Percentiles rank a stretch among this genome's conserved stretches.
These are phyloP conservation scores for Acrobasis suavella DNA, from an alignment of 2,888 invertebrate species.

Conservation along the genomic window DNA sequence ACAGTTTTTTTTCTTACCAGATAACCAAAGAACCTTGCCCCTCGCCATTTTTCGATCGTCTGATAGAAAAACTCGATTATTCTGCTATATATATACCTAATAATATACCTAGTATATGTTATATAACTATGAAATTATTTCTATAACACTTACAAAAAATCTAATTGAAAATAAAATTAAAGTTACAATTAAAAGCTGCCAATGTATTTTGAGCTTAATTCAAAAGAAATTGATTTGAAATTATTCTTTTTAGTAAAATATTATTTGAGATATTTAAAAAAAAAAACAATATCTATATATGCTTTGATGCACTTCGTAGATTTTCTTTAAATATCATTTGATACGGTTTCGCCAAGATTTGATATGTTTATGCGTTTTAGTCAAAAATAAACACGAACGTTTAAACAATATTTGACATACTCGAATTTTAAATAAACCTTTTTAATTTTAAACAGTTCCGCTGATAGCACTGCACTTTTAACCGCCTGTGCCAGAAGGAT, in stretches of 20 bases:
- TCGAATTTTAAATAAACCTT: too few species aligned
- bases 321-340: neutral
- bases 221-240: neutral
- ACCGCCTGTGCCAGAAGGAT: too few species aligned
- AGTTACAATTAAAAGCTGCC: neutral
- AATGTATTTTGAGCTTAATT: neutral
- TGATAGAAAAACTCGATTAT: conserved; percentile 35
- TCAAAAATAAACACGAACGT: neutral
- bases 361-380: conserved; percentile 1
- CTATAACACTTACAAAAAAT: neutral
- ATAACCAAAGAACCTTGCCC: conserved; percentile 65
- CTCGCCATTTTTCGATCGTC: conserved; percentile 64
- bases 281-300: neutral
- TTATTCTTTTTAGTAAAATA: neutral
- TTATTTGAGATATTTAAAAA: neutral
- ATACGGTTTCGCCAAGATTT: neutral
- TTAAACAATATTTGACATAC: neutral
- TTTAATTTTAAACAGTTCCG: too few species aligned
- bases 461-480: too few species aligned
- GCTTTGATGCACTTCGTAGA: conserved; percentile 2
- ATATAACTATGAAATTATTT: neutral
- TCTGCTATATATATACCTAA: conserved; percentile 21
- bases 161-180: neutral
- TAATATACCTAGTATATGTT: conserved; percentile 40
- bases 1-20: conserved; percentile 48